phyloP scores from a whole-genome alignment of 2,113 vertebrate genomes.

The Etheostoma spectabile region DNA sequence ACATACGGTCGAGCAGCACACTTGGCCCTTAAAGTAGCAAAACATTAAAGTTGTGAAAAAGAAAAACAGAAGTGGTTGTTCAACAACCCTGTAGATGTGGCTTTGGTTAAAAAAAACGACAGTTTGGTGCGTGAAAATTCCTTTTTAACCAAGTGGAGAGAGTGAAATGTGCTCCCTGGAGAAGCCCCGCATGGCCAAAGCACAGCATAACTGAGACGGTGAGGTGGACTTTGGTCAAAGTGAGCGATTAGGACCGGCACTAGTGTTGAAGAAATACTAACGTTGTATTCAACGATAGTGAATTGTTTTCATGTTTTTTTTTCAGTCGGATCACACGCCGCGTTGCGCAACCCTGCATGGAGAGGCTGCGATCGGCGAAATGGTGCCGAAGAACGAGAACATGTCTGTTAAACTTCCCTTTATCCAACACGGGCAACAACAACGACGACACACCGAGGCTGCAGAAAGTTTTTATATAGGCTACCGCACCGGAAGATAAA shows the following conservation, averaged over 20 bases:
- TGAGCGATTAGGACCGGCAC: neutral
- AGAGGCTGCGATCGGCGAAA: constrained; percentile 30
- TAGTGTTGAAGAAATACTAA: neutral
- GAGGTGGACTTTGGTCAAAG: constrained; percentile 10
- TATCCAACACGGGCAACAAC: constrained; percentile 11
- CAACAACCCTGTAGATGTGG: neutral
- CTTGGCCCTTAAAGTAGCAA: constrained; percentile 48
- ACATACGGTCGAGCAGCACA: constrained; percentile 35
- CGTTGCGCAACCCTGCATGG: constrained; percentile 72
- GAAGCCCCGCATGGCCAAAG: constrained; percentile 61
- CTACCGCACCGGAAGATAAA: constrained; percentile 26
- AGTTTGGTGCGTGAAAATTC: constrained; percentile 28
- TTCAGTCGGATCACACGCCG: constrained; percentile 54
- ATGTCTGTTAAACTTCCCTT: constrained; percentile 54
- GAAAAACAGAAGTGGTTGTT: neutral
- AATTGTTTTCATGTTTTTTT: constrained; percentile 41
- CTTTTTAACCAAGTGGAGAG: constrained; percentile 5
- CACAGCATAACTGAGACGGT: constrained; percentile 16
- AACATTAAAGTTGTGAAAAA: constrained; percentile 38
- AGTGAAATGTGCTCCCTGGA: constrained; percentile 55
- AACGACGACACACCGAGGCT: neutral
- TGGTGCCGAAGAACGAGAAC: constrained; percentile 30
- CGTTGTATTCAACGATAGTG: neutral
- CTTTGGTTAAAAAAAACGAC: neutral
- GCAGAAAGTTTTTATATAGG: constrained; percentile 13